These are phyloP conservation scores for Dendroctonus valens DNA, from an alignment of 1,140 invertebrate genomes.

Conservation along the genomic window DNA sequence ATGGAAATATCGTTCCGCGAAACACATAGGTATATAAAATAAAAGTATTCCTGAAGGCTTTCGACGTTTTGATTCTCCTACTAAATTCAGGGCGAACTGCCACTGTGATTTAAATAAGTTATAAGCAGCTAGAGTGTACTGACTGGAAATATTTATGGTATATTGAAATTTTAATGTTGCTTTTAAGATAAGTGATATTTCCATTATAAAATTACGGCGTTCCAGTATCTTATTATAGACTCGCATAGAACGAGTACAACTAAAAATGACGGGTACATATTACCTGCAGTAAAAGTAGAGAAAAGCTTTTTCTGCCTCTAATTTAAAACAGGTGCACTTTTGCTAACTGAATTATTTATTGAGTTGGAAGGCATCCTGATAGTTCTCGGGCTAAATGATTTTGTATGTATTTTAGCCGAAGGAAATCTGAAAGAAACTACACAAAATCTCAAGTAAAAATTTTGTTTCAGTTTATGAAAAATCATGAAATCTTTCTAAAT, in stretches of 20 bases:
- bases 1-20: too few species aligned
- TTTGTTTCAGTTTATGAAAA: too few species aligned
- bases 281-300: neutral
- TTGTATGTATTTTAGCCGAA: too few species aligned
- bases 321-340: constrained; percentile 20
- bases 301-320: constrained; percentile 18
- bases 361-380: neutral
- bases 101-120: constrained; percentile 5
- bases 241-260: neutral
- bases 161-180: constrained; percentile 24
- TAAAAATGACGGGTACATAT: constrained; percentile 16
- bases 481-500: too few species aligned
- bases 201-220: constrained; percentile 16
- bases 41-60: too few species aligned
- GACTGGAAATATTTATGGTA: constrained; percentile 19
- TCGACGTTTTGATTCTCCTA: too few species aligned
- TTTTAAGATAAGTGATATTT: constrained; percentile 21
- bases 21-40: too few species aligned
- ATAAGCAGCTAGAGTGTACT: neutral
- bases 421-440: too few species aligned
- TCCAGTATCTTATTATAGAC: constrained; percentile 21
- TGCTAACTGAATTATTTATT: constrained; percentile 6
- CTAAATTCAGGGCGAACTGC: too few species aligned
- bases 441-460: too few species aligned
- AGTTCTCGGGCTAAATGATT: too few species aligned